Evolutionary conservation across 2,888 invertebrate species (phyloP).

Genomic region (Clusia tigrina): DNA sequence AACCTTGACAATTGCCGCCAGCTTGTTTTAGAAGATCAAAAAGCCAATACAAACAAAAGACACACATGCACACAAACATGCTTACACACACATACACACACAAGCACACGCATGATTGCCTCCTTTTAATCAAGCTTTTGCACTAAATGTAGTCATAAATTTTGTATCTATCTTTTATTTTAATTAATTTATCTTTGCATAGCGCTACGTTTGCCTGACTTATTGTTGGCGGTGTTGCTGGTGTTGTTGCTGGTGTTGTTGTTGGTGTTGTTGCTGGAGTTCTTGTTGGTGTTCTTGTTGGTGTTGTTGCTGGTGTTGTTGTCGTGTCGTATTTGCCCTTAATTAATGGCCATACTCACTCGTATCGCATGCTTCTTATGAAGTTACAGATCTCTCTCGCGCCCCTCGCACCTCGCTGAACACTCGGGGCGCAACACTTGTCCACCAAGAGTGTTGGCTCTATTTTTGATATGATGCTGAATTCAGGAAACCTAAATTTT

Average conservation of each 20-base stretch:
- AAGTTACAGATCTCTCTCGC: no score
- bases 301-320: no score
- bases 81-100: no score
- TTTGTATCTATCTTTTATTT: slow-evolving; percentile 8
- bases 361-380: background rate
- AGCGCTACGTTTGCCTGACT: background rate
- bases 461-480: background rate
- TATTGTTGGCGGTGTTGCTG: slow-evolving; percentile 10
- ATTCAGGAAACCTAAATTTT: background rate
- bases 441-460: no score
- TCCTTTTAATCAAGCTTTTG: slow-evolving; percentile 25
- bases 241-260: slow-evolving; percentile 28
- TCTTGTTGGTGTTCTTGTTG: no score
- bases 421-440: no score
- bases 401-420: no score
- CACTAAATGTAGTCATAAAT: slow-evolving; percentile 17
- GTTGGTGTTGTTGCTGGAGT: slow-evolving; percentile 20
- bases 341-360: slow-evolving; percentile 3
- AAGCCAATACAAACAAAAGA: no score
- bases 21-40: no score
- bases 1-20: no score
- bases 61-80: no score
- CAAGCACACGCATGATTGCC: slow-evolving; percentile 15
- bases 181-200: slow-evolving; percentile 7
- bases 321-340: background rate